Percentiles rank a stretch among this genome's conserved stretches.
These are phyloP conservation scores for Caenorhabditis brenneri DNA, from an alignment of 1,140 invertebrate species.

Conservation along the genomic window DNA sequence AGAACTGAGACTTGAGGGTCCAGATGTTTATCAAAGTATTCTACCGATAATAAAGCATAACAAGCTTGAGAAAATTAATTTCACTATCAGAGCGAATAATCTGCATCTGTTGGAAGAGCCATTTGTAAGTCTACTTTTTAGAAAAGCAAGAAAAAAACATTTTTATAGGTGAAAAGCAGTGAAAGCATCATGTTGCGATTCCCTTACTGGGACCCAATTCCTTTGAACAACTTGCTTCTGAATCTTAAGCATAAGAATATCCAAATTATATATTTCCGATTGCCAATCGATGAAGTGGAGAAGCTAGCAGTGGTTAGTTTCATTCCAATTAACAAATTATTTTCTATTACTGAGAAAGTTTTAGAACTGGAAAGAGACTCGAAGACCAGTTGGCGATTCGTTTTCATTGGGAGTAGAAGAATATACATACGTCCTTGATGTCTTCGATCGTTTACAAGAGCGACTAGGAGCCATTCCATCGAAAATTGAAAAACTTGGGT, in stretches of 20 bases:
- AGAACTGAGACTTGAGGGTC: neutral
- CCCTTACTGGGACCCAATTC: neutral
- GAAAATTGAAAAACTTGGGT: neutral
- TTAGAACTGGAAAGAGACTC: neutral
- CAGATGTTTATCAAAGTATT: neutral
- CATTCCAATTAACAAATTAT: no score
- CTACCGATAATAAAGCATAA: neutral
- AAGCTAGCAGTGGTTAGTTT: neutral
- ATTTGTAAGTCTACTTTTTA: no score
- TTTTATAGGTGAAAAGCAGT: neutral
- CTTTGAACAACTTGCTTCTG: neutral
- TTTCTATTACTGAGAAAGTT: no score
- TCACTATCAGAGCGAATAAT: no score
- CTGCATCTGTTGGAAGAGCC: no score
- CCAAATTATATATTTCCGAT: neutral
- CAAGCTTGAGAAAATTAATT: no score
- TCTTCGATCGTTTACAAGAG: neutral
- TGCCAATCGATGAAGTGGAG: neutral
- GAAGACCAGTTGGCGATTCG: neutral
- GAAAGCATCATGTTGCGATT: neutral
- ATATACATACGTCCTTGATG: neutral
- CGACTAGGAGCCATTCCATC: neutral
- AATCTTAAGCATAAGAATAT: neutral
- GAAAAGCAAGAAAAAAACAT: neutral
- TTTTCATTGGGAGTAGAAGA: neutral